These are phyloP conservation scores for Lottia scabra DNA, from an alignment of 2,888 invertebrate species.

Conservation along the genomic window DNA sequence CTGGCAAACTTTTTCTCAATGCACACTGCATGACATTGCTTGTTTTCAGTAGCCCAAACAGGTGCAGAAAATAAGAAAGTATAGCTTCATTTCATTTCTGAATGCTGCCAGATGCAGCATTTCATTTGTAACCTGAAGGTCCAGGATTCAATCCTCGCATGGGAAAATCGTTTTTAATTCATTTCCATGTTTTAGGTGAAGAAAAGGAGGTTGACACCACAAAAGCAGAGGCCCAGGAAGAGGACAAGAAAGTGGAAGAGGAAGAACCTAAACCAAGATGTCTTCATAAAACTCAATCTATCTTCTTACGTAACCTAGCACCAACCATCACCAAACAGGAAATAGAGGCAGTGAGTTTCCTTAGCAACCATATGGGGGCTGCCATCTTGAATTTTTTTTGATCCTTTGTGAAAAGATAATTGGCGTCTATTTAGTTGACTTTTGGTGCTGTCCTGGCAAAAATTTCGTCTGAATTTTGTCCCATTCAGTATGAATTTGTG, in stretches of 20 bases:
- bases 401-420: neutral
- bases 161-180: no score
- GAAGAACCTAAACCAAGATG: constrained; percentile 69
- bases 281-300: constrained; percentile 95
- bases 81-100: neutral
- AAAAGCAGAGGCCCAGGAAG: constrained; percentile 42
- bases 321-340: constrained; percentile 96
- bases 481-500: no score
- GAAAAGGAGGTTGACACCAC: constrained; percentile 47
- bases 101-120: no score
- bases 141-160: no score
- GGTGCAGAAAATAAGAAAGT: neutral
- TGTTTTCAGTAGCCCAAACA: no score
- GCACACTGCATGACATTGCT: no score
- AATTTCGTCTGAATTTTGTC: no score
- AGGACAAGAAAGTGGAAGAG: neutral
- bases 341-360: constrained; percentile 85
- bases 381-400: neutral
- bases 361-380: no score
- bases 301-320: constrained; percentile 94
- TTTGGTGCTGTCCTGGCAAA: no score
- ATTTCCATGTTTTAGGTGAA: constrained; percentile 26
- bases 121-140: no score
- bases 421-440: no score
- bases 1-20: no score